Evolutionary conservation across 2,888 invertebrate species (phyloP).

Genomic region (Eupithecia inturbata): DNA sequence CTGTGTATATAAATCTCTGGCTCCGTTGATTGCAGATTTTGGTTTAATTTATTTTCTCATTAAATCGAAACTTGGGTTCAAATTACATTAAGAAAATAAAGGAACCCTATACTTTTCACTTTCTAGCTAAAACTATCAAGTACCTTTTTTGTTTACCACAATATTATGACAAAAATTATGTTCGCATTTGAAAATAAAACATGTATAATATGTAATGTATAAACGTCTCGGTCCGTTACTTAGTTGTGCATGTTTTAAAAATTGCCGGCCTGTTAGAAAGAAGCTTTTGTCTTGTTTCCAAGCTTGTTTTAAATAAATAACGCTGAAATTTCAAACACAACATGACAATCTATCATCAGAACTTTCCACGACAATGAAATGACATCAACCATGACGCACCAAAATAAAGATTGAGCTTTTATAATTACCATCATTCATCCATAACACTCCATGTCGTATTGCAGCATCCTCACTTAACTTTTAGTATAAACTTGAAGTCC

Average conservation of each 20-base stretch:
- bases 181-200: neutral
- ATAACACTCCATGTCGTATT: conserved; percentile 56
- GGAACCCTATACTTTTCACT: neutral
- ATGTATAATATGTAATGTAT: too few relatives aligned
- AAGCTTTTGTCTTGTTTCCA: conserved; percentile 35
- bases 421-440: conserved; percentile 75
- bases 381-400: conserved; percentile 24
- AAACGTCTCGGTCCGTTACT: neutral
- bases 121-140: neutral
- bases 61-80: neutral
- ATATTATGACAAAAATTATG: neutral
- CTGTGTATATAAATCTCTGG: neutral
- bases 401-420: conserved; percentile 47
- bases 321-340: conserved; percentile 39
- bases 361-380: conserved; percentile 43
- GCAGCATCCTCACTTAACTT: conserved; percentile 49
- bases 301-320: conserved; percentile 43
- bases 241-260: neutral
- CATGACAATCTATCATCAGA: conserved; percentile 48
- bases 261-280: conserved; percentile 22
- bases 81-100: neutral
- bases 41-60: neutral
- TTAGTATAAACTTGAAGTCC: conserved; percentile 39
- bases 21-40: neutral
- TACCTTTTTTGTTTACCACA: neutral